A percentile compares a stretch with the other conserved stretches of the same genome.
phyloP scores from a whole-genome alignment of 2,113 vertebrate genomes.

The Myotis yumanensis region DNA sequence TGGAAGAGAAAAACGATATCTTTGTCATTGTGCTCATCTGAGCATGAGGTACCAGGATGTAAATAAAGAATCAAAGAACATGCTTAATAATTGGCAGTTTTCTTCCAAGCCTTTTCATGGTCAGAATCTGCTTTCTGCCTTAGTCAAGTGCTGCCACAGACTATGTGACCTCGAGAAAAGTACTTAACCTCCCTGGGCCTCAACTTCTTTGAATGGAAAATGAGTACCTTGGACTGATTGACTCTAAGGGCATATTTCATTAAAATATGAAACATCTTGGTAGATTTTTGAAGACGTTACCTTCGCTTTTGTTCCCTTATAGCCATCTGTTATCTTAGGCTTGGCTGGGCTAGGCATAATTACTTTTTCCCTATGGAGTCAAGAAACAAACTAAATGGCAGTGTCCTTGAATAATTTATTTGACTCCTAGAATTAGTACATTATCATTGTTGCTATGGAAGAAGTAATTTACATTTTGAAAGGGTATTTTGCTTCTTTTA shows the following conservation, averaged over 20 bases:
- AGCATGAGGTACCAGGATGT: background rate
- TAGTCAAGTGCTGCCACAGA: background rate
- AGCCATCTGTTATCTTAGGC: slow-evolving; percentile 70
- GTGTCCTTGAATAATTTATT: slow-evolving; percentile 78
- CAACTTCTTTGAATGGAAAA: slow-evolving; percentile 2
- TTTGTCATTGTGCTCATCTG: background rate
- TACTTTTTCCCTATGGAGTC: slow-evolving; percentile 67
- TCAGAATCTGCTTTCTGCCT: background rate
- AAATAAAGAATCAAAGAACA: slow-evolving; percentile 35
- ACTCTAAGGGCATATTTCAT: slow-evolving; percentile 32
- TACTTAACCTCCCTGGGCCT: slow-evolving; percentile 32
- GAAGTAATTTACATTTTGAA: slow-evolving; percentile 79
- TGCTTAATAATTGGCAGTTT: slow-evolving; percentile 35
- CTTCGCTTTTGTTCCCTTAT: slow-evolving; percentile 23
- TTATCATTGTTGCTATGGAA: slow-evolving; percentile 73
- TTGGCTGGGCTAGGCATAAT: slow-evolving; percentile 68
- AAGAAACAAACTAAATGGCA: slow-evolving; percentile 72
- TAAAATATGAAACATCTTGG: slow-evolving; percentile 52
- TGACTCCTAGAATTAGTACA: slow-evolving; percentile 74
- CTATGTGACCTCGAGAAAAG: slow-evolving; percentile 39
- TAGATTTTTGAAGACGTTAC: slow-evolving; percentile 52
- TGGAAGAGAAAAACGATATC: slow-evolving; percentile 32
- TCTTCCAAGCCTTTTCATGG: background rate
- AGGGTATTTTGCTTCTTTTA: slow-evolving; percentile 71
- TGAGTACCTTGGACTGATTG: background rate